phyloP scores from a whole-genome alignment of 2,797 vertebrate genomes.

The Discoglossus pictus region DNA sequence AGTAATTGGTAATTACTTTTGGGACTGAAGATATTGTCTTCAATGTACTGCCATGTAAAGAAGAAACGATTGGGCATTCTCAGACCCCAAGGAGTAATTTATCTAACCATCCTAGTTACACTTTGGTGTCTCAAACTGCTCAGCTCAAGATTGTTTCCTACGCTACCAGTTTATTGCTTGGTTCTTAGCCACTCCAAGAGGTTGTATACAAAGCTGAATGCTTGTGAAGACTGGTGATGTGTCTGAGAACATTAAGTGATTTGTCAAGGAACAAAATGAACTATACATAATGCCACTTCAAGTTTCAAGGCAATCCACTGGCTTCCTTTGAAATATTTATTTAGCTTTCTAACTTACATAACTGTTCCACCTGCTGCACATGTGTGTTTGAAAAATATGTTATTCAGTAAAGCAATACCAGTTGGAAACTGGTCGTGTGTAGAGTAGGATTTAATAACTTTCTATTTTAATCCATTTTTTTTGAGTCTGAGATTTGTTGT shows the following conservation, averaged over 20 bases:
- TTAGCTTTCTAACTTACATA: slow-evolving; percentile 46
- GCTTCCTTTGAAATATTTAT: slow-evolving; percentile 52
- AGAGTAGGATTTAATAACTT: slow-evolving; percentile 45
- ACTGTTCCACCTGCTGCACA: slow-evolving; percentile 53
- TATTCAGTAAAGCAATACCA: slow-evolving; percentile 44
- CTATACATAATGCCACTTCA: slow-evolving; percentile 49
- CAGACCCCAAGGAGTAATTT: too few species aligned
- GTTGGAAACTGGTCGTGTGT: slow-evolving; percentile 23
- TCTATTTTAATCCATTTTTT: slow-evolving; percentile 50
- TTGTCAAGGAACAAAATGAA: slow-evolving; percentile 51
- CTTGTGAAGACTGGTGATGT: slow-evolving; percentile 38
- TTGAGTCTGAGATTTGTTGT: slow-evolving; percentile 35
- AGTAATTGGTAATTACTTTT: too few species aligned
- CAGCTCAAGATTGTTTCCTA: too few species aligned
- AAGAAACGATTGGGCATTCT: too few species aligned
- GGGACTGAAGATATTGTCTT: too few species aligned
- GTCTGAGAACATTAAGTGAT: slow-evolving; percentile 35
- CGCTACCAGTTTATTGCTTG: too few species aligned
- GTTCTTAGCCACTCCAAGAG: too few species aligned
- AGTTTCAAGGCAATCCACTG: slow-evolving; percentile 52
- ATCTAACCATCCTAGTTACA: too few species aligned
- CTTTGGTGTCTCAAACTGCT: too few species aligned
- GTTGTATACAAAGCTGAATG: too few species aligned
- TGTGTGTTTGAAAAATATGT: slow-evolving; percentile 49
- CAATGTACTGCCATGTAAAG: too few species aligned